phyloP scores from a whole-genome alignment of 1,140 invertebrate species.

The Drosophila athabasca region DNA sequence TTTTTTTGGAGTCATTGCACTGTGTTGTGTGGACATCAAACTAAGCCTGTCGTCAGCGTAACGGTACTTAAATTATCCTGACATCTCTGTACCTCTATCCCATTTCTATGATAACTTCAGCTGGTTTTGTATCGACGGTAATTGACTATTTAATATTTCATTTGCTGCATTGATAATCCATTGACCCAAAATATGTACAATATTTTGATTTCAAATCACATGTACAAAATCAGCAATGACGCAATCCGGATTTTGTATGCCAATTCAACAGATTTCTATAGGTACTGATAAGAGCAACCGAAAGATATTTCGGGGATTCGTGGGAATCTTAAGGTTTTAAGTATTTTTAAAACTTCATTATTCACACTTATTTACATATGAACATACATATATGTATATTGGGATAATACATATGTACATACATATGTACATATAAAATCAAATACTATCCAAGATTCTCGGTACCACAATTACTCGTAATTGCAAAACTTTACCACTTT shows the following conservation, averaged over 20 bases:
- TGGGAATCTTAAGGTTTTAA: not conserved
- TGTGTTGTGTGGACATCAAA: conserved; percentile 36
- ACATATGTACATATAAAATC: not conserved
- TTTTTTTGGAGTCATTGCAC: conserved; percentile 45
- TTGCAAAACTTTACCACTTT: conserved; percentile 35
- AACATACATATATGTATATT: not conserved
- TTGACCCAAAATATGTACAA: conserved; percentile 34
- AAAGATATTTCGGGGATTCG: conserved; percentile 6
- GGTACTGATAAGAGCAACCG: conserved; percentile 24
- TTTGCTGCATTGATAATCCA: conserved; percentile 42
- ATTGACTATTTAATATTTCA: conserved; percentile 16
- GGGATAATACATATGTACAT: conserved; percentile 1
- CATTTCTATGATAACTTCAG: not conserved
- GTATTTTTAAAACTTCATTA: not conserved
- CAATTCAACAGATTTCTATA: conserved; percentile 21
- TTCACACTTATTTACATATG: not conserved
- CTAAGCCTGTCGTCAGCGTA: conserved; percentile 13
- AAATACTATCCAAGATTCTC: no score
- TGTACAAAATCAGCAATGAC: conserved; percentile 31
- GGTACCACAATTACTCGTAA: no score
- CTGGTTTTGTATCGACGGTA: not conserved
- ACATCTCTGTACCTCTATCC: not conserved
- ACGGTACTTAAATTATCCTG: conserved; percentile 21
- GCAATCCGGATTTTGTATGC: conserved; percentile 35
- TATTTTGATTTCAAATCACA: conserved; percentile 40